Evolutionary conservation across 2,888 invertebrate species (phyloP), one percentile per base, ranked within the genome.

Genomic region (Drosophila paucipuncta): DNA sequence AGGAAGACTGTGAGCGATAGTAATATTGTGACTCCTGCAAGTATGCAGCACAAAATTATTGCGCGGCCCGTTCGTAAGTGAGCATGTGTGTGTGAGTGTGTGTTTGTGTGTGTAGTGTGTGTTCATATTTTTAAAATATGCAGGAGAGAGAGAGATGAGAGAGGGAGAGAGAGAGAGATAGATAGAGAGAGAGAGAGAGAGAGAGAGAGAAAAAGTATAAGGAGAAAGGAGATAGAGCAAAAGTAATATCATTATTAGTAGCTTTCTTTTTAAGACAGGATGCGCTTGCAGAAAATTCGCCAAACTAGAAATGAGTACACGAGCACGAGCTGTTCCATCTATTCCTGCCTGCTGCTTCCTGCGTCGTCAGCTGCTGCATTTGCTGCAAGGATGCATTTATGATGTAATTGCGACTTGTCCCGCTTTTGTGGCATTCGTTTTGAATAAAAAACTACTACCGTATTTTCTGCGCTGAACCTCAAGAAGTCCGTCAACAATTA

Each of bases 1-100:
- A 99, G 96, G 95, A 99, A 99, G 95, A 99, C 99, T 94, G 98
- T 99, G 94, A 99, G 96, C 93, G 99, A 99, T 94, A 99, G 96
- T 92, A 99, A 96, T 94, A 99, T 99, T 91, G 99, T 99, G 87
- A 99, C 98, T 94, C 98, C 98, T 98, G 94, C 63, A 91, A 90
- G 68, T 80, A 78, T 60, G 83, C 79, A 77, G 64, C 77, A 74
- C n/a, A 76, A 60, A 39, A 71, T 80, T 62, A 68, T 52, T 68
- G 59, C 35, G 49, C 22, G 39, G 18, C 22, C 49, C 39, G 18
- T 30, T 35, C 18, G n/a, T 35, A 16, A 16, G 22, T 39, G 37
- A n/a, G 41, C 35, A 41, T 60, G 47, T 10, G 22, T 39, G 49
- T 67, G 25, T 33, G 50, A 58, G 22, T 31, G 33, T 22, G 7